Conservation (phyloP, 2,888 invertebrate genomes). For the Acanthosepion esculentum region DNA sequence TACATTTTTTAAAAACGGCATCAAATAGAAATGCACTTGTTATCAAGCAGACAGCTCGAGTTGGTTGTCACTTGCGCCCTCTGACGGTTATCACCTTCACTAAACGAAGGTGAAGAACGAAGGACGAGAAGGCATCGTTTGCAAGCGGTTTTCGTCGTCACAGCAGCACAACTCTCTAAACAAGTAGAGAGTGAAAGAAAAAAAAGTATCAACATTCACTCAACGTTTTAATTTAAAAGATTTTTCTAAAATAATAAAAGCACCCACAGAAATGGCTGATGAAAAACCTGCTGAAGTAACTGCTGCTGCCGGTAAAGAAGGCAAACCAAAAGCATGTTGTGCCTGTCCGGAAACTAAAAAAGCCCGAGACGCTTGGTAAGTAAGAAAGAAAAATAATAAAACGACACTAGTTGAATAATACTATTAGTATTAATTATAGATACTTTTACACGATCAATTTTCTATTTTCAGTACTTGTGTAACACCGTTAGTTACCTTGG, state of each 20-base stretch:
- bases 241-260: neutral
- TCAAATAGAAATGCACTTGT: neutral
- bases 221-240: neutral
- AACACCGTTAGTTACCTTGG: neutral
- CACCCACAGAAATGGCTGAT: neutral
- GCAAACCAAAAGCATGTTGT: slow-evolving; percentile 93
- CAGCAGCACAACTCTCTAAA: neutral
- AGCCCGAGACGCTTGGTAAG: slow-evolving; percentile 91
- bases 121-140: neutral
- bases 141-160: neutral
- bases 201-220: neutral
- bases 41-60: neutral
- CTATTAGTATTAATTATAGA: neutral
- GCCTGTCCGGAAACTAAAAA: slow-evolving; percentile 97
- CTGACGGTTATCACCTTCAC: neutral
- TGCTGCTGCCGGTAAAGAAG: slow-evolving; percentile 53
- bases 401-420: neutral
- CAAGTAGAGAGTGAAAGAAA: neutral
- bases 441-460: too few relatives aligned
- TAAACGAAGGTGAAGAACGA: neutral
- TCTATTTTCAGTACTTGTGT: neutral
- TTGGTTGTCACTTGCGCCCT: neutral
- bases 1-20: too few relatives aligned
- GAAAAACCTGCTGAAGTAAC: slow-evolving; percentile 36
- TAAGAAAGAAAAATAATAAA: slow-evolving; percentile 23